Percentiles rank a stretch among this genome's conserved stretches.
phyloP scores from a whole-genome alignment of 2,797 vertebrate species.

The Odontamblyopus lacepedii region DNA sequence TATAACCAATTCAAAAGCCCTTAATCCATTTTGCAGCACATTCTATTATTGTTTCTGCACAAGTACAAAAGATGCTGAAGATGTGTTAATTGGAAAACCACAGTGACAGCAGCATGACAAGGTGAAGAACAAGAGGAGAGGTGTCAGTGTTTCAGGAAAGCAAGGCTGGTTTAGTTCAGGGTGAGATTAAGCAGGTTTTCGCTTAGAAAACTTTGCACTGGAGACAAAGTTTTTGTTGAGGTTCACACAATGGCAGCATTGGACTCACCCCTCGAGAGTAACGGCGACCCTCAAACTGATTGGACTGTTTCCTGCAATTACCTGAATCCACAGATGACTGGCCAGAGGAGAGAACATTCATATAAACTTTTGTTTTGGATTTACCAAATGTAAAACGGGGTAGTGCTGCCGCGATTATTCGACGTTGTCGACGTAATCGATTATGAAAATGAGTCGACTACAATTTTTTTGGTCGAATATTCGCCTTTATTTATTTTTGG shows the following conservation, averaged over 20 bases:
- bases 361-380: conserved; percentile 44
- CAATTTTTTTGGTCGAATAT: too few relatives aligned
- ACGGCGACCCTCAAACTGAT: conserved; percentile 74
- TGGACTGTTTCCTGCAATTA: conserved; percentile 81
- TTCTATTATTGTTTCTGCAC: background rate
- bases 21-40: background rate
- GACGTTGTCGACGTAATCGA: too few relatives aligned
- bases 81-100: conserved; percentile 11
- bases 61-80: background rate
- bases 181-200: background rate
- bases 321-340: conserved; percentile 76
- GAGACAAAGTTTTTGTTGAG: conserved; percentile 49
- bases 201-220: conserved; percentile 44
- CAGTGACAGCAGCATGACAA: conserved; percentile 20
- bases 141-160: background rate
- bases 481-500: too few relatives aligned
- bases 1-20: too few relatives aligned
- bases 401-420: too few relatives aligned
- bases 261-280: conserved; percentile 76
- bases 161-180: conserved; percentile 10
- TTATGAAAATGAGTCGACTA: too few relatives aligned
- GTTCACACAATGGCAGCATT: conserved; percentile 40
- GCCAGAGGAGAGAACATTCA: conserved; percentile 57
- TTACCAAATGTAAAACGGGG: conserved; percentile 1
- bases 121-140: conserved; percentile 17